These are phyloP conservation scores for Tenthredo scrophulariae DNA, from an alignment of 2,888 invertebrate genomes.

Conservation along the genomic window DNA sequence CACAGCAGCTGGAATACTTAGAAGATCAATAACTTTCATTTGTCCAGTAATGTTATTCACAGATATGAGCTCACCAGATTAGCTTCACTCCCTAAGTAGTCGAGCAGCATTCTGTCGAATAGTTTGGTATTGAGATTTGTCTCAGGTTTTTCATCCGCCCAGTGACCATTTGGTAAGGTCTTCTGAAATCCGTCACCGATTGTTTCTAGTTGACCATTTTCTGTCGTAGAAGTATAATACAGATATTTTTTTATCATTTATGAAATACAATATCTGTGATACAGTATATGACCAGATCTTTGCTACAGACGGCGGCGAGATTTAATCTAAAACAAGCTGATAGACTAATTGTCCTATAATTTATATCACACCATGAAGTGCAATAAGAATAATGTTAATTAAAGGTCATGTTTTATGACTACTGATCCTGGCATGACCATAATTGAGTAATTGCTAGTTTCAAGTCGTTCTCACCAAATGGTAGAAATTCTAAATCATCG, in stretches of 20 bases:
- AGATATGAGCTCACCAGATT: slow-evolving; percentile 64
- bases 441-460: neutral
- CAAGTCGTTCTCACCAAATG: slow-evolving; percentile 63
- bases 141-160: slow-evolving; percentile 48
- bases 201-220: slow-evolving; percentile 77
- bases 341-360: neutral
- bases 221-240: slow-evolving; percentile 60
- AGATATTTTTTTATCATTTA: slow-evolving; percentile 39
- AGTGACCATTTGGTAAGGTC: slow-evolving; percentile 58
- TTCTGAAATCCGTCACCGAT: slow-evolving; percentile 77
- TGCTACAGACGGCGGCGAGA: neutral
- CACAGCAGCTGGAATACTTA: neutral
- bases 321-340: neutral
- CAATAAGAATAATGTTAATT: slow-evolving; percentile 12
- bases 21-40: slow-evolving; percentile 6
- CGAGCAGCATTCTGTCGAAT: slow-evolving; percentile 65
- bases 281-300: neutral
- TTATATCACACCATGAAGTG: neutral
- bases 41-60: slow-evolving; percentile 12
- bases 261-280: neutral
- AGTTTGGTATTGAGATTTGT: slow-evolving; percentile 64
- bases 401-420: neutral
- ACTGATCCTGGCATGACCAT: neutral
- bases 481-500: slow-evolving; percentile 69
- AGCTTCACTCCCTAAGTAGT: slow-evolving; percentile 67